Base-by-base conservation (phyloP, 2,113 vertebrate genomes). In the Cisticola juncidis region DNA sequence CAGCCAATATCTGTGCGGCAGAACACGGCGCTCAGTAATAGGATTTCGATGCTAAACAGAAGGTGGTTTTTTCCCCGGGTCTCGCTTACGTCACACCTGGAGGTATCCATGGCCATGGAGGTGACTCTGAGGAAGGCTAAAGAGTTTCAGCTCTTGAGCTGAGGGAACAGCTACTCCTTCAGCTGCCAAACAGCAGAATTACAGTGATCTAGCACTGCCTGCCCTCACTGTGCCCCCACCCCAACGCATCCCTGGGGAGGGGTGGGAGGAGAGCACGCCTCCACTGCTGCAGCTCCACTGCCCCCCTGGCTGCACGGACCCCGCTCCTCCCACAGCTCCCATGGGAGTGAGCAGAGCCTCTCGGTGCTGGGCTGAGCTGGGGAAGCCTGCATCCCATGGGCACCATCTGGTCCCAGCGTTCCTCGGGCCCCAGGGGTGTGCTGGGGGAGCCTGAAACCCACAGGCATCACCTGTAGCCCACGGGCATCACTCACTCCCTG, bases 121-220 rank as follows among this genome's bases (percentile, higher is more conserved):
- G 94, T 95, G 92, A 93, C 73, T 93, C 66, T 33, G 66, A 88
- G 82, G 45, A 85, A 77, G 66, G 94, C 94, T 93, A 58, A 94
- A 77, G 94, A 86, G 86, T 85, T 91, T 65, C 95, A 69, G n/a
- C 92, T 91, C 87, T 14, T 18, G 78, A 0, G 0, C 81, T 56
- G 83, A 83, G 78, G 60, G 83, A 84, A 68, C 78, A 76, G 83
- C 91, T 92, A 87, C 91, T 47, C 87, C 62, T 81, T 74, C 50
- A 90, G 90, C 82, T 93, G 83, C 84, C 73, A 11, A 96, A 28
- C 62, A 93, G 89, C 84, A 92, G 79, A 89, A 57, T 68, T 66
- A 38, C 56, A 81, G 70, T 9, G 16, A 84, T 9, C 71, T 18
- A 70, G 68, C 45, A 45, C 7, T 12, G 70, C 66, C 72, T 65